Evolutionary conservation across 2,797 vertebrate genomes (phyloP).

Genomic region (Phoxinus dragarum): DNA sequence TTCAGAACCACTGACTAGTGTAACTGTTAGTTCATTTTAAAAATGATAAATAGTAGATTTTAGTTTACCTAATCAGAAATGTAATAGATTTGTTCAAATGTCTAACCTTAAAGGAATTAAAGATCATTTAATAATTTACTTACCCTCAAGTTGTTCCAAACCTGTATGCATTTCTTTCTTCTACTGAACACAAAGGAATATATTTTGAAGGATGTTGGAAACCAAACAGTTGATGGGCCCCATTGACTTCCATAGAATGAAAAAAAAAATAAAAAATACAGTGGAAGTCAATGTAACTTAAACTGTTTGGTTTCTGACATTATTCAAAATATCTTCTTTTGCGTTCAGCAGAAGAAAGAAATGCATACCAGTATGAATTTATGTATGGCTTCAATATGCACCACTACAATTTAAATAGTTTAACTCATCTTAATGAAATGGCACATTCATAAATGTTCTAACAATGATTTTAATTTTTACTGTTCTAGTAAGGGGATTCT

Average conservation of each 20-base stretch:
- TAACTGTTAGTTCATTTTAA: neutral
- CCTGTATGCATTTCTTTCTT: neutral
- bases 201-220: neutral
- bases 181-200: neutral
- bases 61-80: neutral
- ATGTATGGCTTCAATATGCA: neutral
- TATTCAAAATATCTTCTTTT: neutral
- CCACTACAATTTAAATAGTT: neutral
- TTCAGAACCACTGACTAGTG: neutral
- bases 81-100: neutral
- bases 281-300: neutral
- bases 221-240: neutral
- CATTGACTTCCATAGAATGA: neutral
- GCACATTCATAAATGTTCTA: neutral
- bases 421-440: neutral
- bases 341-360: neutral
- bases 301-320: neutral
- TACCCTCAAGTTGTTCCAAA: neutral
- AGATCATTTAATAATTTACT: neutral
- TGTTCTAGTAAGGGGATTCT: conserved; percentile 88
- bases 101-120: neutral
- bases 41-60: neutral
- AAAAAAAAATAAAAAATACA: neutral
- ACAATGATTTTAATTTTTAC: neutral
- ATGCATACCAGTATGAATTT: neutral